Conservation (phyloP, 2,888 invertebrate species). For the Drosophila cyrtoloma region DNA sequence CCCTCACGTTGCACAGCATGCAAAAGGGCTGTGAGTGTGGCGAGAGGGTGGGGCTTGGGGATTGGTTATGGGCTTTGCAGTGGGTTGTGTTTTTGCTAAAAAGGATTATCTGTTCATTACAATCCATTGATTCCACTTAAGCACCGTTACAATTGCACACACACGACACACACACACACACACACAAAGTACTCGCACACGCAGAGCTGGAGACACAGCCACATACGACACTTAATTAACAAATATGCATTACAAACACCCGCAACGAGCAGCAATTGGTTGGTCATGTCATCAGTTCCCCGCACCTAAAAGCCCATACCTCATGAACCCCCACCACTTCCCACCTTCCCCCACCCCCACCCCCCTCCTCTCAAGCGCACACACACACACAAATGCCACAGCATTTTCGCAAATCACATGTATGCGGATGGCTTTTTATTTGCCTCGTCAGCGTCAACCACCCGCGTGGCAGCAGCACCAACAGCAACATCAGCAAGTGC, state of each 20-base stretch:
- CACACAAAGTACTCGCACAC: background rate
- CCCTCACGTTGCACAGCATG: background rate
- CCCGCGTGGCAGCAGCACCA: conserved; percentile 47
- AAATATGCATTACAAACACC: conserved; percentile 80
- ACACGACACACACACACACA: conserved; percentile 26
- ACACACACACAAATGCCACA: conserved; percentile 11
- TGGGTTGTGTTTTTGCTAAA: conserved; percentile 57
- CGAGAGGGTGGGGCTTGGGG: background rate
- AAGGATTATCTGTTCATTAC: conserved; percentile 81
- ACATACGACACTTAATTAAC: conserved; percentile 76
- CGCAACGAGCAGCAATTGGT: conserved; percentile 77
- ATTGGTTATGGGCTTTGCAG: conserved; percentile 18
- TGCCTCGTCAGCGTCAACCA: conserved; percentile 60
- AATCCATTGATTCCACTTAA: conserved; percentile 82
- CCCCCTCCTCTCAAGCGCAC: background rate
- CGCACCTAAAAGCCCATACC: background rate
- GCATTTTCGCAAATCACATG: conserved; percentile 27
- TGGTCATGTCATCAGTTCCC: conserved; percentile 64
- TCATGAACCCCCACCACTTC: background rate
- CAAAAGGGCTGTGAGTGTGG: conserved; percentile 4
- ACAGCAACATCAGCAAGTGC: conserved; percentile 12
- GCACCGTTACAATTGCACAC: conserved; percentile 74
- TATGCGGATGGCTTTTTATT: conserved; percentile 61
- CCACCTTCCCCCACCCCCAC: no score
- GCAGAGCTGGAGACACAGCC: conserved; percentile 36